Evolutionary conservation across 1,140 invertebrate genomes (phyloP).

Genomic region (Camponotus pennsylvanicus): DNA sequence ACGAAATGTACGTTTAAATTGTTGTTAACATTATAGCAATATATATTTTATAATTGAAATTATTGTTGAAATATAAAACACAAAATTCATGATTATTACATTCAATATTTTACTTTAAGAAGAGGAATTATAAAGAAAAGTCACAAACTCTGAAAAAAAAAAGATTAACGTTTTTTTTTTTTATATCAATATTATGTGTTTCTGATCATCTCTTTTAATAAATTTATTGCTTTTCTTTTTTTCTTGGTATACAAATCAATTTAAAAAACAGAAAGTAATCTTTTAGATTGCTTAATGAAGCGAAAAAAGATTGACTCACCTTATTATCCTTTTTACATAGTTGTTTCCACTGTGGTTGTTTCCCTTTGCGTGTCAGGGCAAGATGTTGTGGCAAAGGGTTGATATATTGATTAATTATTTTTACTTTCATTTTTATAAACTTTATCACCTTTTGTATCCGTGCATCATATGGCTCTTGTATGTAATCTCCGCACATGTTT

Average conservation of each 20-base stretch:
- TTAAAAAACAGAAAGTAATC: constrained; percentile 38
- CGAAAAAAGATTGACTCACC: neutral
- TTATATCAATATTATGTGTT: neutral
- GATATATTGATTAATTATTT: constrained; percentile 61
- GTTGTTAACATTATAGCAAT: neutral
- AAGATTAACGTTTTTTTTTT: neutral
- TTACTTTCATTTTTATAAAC: constrained; percentile 51
- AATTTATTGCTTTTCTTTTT: neutral
- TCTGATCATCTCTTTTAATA: constrained; percentile 3
- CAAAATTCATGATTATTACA: too few species aligned
- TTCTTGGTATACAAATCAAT: constrained; percentile 27
- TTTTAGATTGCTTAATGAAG: constrained; percentile 34
- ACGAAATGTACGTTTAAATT: neutral
- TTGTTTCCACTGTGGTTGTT: constrained; percentile 25
- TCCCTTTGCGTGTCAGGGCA: constrained; percentile 24
- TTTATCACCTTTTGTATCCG: neutral
- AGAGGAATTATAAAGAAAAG: too few species aligned
- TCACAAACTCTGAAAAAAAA: too few species aligned
- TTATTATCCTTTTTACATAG: constrained; percentile 40
- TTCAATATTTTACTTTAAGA: too few species aligned
- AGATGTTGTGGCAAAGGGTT: constrained; percentile 51
- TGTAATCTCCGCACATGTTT: constrained; percentile 12
- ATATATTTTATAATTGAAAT: neutral
- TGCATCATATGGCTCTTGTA: neutral
- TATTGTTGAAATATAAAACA: too few species aligned